Conservation (phyloP, 1,140 invertebrate species). For the Fopius arisanus region DNA sequence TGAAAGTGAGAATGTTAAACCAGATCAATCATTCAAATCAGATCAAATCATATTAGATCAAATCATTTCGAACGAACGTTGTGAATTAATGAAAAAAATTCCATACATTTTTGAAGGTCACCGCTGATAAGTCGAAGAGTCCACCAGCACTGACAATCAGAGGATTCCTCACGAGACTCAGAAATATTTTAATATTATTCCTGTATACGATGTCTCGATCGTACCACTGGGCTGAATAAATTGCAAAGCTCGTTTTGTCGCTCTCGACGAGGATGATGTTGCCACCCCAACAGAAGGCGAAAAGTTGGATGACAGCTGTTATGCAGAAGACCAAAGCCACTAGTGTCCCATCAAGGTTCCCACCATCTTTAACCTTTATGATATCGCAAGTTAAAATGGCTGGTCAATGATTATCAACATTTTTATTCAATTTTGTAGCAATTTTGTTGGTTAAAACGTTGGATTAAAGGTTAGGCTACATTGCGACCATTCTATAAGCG, state of each 20-base stretch:
- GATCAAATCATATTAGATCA: too few species aligned
- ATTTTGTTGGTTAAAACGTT: too few species aligned
- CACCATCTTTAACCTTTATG: not conserved
- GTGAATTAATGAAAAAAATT: not conserved
- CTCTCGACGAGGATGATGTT: not conserved
- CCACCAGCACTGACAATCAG: not conserved
- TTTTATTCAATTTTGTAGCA: too few species aligned
- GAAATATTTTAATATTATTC: not conserved
- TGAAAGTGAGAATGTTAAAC: too few species aligned
- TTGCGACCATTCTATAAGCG: too few species aligned
- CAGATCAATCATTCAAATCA: too few species aligned
- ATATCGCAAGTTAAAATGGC: not conserved
- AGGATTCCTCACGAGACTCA: not conserved
- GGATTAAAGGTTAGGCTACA: too few species aligned
- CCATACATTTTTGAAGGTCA: not conserved
- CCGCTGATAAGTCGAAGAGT: not conserved
- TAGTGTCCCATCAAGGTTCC: not conserved
- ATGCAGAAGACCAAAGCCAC: not conserved
- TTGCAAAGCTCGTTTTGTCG: not conserved
- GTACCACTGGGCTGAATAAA: not conserved
- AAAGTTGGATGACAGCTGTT: not conserved
- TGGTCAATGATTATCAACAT: too few species aligned
- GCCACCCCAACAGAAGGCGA: not conserved
- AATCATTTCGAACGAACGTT: too few species aligned
- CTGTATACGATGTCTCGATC: not conserved